Evolutionary conservation across 2,888 invertebrate species (phyloP), one percentile per base, ranked within the genome.

Genomic region (Seira musarum): DNA sequence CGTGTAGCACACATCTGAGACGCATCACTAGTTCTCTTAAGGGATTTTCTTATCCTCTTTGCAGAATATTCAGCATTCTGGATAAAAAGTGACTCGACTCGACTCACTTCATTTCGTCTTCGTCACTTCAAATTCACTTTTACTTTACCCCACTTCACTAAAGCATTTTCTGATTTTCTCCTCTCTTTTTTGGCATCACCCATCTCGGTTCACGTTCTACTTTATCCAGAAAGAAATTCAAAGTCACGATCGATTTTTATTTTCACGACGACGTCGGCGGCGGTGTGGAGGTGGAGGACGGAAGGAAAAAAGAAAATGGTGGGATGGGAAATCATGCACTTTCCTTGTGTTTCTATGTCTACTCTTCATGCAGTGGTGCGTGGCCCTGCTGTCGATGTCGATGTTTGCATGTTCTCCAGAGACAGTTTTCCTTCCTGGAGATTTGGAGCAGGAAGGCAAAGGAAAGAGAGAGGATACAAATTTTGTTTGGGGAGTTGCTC

Each of bases 171-270:
- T n/a, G n/a, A n/a, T n/a, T n/a, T n/a, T n/a, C n/a, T n/a, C n/a
- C n/a, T n/a, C n/a, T n/a, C n/a, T n/a, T n/a, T n/a, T n/a, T n/a
- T n/a, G n/a, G n/a, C n/a, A n/a, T n/a, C n/a, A n/a, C n/a, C n/a
- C n/a, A n/a, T n/a, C 8, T 46, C 17, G 57, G 57, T n/a, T 5
- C 13, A n/a, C 17, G 57, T 57, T n/a, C 57, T 19, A 3, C 13
- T 5, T 15, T 57, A 67, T 22, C 40, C 63, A 13, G 68, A 61
- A 46, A 60, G 66, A 49, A 76, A 76, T 76, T 76, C 75, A 76
- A 76, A 76, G 75, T 76, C 75, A 76, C 75, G 75, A 76, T 76
- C 75, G 75, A 76, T 76, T 68, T 68, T 74, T 74, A 74, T 74
- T 74, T n/a, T n/a, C n/a, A 74, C 22, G 49, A 13, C 67, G 65